Evolutionary conservation across 2,797 vertebrate genomes (phyloP).

Genomic region (Sphenodon punctatus): DNA sequence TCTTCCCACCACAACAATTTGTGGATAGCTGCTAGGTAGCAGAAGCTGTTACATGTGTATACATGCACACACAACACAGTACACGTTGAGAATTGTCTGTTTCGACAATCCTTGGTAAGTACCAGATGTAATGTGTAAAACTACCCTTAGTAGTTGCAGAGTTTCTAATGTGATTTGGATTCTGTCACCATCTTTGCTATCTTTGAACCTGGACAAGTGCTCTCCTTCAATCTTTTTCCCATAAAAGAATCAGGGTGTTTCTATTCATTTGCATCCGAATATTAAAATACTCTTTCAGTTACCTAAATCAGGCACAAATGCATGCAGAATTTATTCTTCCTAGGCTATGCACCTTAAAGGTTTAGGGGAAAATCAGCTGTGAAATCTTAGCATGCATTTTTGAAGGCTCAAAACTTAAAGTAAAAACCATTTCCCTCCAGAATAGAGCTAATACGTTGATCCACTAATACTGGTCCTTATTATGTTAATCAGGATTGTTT

Average conservation of each 20-base stretch:
- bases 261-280: not conserved
- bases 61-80: too few relatives aligned
- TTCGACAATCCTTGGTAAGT: too few relatives aligned
- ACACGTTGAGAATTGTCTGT: too few relatives aligned
- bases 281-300: not conserved
- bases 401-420: not conserved
- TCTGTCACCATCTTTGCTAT: too few relatives aligned
- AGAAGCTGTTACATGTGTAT: too few relatives aligned
- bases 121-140: too few relatives aligned
- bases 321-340: not conserved
- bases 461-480: not conserved
- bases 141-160: too few relatives aligned
- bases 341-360: not conserved
- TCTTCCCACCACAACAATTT: too few relatives aligned
- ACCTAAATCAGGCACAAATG: fast-evolving
- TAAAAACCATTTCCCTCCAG: fast-evolving
- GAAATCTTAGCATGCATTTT: not conserved
- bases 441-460: fast-evolving
- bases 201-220: not conserved
- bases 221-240: not conserved
- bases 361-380: fast-evolving
- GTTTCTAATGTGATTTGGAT: too few relatives aligned
- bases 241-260: not conserved
- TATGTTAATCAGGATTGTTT: not conserved
- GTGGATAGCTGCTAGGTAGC: too few relatives aligned